Percentiles rank a stretch among this genome's conserved stretches.
These are phyloP conservation scores for Apis dorsata DNA, from an alignment of 1,140 invertebrate species.

Conservation along the genomic window DNA sequence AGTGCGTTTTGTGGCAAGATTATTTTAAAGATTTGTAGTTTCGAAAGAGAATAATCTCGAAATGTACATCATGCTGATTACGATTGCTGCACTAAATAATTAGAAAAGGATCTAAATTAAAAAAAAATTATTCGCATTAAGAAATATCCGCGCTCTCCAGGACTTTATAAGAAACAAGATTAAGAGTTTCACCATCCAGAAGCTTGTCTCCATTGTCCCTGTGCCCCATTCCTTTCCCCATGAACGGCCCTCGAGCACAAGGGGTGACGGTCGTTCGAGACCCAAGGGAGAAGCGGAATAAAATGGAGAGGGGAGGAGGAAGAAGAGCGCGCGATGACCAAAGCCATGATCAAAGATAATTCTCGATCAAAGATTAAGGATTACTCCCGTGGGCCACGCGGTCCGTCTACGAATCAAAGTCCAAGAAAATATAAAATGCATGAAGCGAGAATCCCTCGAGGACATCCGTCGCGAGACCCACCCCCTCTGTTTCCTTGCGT, in stretches of 20 bases:
- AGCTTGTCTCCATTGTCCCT: conserved; percentile 15
- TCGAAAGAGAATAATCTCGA: too few relatives aligned
- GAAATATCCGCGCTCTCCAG: conserved; percentile 12
- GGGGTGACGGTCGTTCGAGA: neutral
- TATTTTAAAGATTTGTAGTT: too few relatives aligned
- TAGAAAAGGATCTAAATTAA: too few relatives aligned
- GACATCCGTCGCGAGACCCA: conserved; percentile 38
- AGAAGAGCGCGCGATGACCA: conserved; percentile 59
- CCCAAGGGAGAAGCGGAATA: conserved; percentile 58
- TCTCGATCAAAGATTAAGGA: conserved; percentile 77
- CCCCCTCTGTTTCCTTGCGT: neutral
- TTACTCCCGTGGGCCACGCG: conserved; percentile 69
- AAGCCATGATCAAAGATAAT: conserved; percentile 76
- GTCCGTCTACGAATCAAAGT: conserved; percentile 76
- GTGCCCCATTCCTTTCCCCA: neutral
- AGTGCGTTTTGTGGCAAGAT: too few relatives aligned
- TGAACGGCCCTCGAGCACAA: conserved; percentile 8
- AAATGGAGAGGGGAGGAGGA: conserved; percentile 39
- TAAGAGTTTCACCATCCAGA: conserved; percentile 24
- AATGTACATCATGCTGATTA: too few relatives aligned
- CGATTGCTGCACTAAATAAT: too few relatives aligned
- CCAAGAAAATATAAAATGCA: conserved; percentile 78
- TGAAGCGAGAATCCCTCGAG: conserved; percentile 73
- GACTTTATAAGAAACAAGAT: conserved; percentile 48
- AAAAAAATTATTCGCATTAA: conserved; percentile 5